Evolutionary conservation across 2,797 vertebrate species (phyloP).

Genomic region (Amphiprion clarkii): DNA sequence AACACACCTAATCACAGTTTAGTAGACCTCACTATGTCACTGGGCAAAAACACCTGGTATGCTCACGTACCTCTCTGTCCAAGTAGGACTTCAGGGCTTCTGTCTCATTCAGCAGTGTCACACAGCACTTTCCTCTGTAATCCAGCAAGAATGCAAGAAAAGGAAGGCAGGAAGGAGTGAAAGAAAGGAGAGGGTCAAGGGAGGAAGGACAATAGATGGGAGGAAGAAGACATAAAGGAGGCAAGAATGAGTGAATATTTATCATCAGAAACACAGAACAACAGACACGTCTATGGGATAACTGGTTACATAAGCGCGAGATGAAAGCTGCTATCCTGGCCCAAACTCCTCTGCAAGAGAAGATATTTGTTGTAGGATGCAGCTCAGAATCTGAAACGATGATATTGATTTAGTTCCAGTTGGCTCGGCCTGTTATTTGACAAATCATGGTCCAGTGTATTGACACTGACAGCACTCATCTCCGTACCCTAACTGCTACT

Average conservation of each 20-base stretch:
- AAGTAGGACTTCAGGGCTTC: constrained; percentile 98
- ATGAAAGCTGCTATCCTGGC: constrained; percentile 30
- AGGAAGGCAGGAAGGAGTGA: not conserved
- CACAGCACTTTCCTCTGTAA: constrained; percentile 97
- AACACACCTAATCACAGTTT: constrained; percentile 46
- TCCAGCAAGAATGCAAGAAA: constrained; percentile 17
- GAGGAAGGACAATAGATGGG: not conserved
- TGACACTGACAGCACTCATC: constrained; percentile 7
- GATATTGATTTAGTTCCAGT: constrained; percentile 37
- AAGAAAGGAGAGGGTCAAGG: not conserved
- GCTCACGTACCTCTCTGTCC: constrained; percentile 92
- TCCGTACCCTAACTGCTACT: constrained; percentile 23
- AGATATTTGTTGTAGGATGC: constrained; percentile 25
- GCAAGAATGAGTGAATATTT: constrained; percentile 1
- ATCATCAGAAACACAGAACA: constrained; percentile 19
- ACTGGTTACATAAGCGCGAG: constrained; percentile 26
- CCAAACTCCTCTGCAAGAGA: constrained; percentile 13
- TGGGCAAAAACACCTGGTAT: not conserved
- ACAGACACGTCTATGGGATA: constrained; percentile 10
- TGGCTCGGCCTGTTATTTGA: constrained; percentile 15
- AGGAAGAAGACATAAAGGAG: not conserved
- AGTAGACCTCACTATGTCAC: not conserved
- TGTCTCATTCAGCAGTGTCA: constrained; percentile 97
- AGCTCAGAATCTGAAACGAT: constrained; percentile 15
- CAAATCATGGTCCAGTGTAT: constrained; percentile 24